These are phyloP conservation scores for Drymonia ruficornis DNA, from an alignment of 2,888 invertebrate genomes.

Conservation along the genomic window DNA sequence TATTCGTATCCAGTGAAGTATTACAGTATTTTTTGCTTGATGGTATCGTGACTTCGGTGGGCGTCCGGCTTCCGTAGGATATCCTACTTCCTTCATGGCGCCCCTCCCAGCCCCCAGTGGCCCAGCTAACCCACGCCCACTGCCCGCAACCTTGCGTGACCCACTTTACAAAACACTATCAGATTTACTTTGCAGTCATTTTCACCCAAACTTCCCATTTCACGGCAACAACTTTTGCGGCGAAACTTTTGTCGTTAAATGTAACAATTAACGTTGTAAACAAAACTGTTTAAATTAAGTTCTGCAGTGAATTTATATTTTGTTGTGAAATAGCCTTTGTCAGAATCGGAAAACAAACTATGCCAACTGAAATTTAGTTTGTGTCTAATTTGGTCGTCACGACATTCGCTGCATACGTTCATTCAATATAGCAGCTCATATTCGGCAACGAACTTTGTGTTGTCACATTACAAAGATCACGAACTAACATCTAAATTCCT, in stretches of 20 bases:
- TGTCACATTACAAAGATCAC: conserved; percentile 3
- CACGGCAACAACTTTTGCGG: conserved; percentile 38
- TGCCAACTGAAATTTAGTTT: neutral
- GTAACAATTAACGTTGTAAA: conserved; percentile 60
- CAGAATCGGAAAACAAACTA: too few species aligned
- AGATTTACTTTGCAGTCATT: conserved; percentile 59
- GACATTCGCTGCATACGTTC: neutral
- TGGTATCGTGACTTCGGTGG: conserved; percentile 56
- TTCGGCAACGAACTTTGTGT: neutral
- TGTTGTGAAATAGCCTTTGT: conserved; percentile 29
- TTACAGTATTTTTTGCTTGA: conserved; percentile 51
- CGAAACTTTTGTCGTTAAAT: conserved; percentile 65
- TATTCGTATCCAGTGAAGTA: conserved; percentile 41
- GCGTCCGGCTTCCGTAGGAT: conserved; percentile 66
- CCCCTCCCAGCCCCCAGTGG: conserved; percentile 38
- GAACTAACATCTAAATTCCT: conserved; percentile 8
- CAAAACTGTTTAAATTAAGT: conserved; percentile 26
- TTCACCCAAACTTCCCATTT: conserved; percentile 54
- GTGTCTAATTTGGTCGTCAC: neutral
- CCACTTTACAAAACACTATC: conserved; percentile 55
- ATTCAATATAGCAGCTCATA: conserved; percentile 4
- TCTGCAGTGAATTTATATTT: conserved; percentile 19
- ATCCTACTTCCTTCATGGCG: conserved; percentile 61
- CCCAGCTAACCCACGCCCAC: conserved; percentile 26
- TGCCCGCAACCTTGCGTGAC: conserved; percentile 60